Evolutionary conservation across 2,797 vertebrate species (phyloP), one percentile per base, ranked within the genome.

Genomic region (Mycteria americana): DNA sequence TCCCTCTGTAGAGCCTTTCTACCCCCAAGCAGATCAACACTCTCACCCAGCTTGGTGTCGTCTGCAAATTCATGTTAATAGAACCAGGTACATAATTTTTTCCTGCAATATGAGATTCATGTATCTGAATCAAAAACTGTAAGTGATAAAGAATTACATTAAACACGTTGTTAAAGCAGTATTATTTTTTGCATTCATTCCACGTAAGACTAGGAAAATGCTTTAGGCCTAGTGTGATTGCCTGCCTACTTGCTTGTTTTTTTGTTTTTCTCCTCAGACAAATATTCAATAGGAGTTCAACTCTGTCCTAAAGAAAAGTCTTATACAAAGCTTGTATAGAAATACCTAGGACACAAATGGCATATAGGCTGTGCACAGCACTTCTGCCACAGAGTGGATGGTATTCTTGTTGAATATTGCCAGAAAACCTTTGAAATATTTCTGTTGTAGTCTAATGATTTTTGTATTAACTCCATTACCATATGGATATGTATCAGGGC

Each of bases 11-110:
- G 12, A 62, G 9, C 21, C 11, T 25, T 35, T 9, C 37, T 37
- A 5, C 14, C 13, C 7, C 62, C 11, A 7, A 67, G 24, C 1
- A 41, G 25, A 64, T 23, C 14, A 27, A 11, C 21, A 8, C 1
- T 45, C 2, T 23, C 2, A 1, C 0, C 0, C 22, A 65, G 1
- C 9, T 50, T 74, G 13, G 5, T 74, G 35, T 3, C 7, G 15
- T 39, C 56, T 50, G 39, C 28, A 64, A 79, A 74, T 48, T 87
- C 30, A 68, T 84, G 7, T 18, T 74, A 63, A 46, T 59, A 63
- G 31, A 85, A 82, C 4, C 27, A 75, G 13, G 24, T 27, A 13
- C 8, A 28, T 25, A 15, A 7, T 35, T 54, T 92, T 89, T 95
- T 39, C 8, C 27, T 54, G 35, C 16, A 75, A 25, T 81, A 81